These are phyloP conservation scores for Cryptotis parvus DNA, from an alignment of 2,113 vertebrate genomes.

Conservation along the genomic window DNA sequence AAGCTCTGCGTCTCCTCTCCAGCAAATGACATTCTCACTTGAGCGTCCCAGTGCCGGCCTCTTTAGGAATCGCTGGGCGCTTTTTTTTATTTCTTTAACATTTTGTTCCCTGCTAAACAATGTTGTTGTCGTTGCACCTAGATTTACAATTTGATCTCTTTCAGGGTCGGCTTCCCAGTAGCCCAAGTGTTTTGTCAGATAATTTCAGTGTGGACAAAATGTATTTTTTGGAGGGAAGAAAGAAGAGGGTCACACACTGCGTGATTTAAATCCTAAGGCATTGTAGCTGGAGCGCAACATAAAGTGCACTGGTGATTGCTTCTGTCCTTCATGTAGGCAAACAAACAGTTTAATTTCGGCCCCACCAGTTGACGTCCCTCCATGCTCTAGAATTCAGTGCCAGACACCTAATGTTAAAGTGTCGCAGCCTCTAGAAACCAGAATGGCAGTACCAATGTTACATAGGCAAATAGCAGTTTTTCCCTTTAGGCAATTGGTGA, in stretches of 20 bases:
- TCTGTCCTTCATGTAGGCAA: background rate
- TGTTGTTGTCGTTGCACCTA: constrained; percentile 79
- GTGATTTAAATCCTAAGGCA: constrained; percentile 58
- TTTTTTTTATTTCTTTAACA: constrained; percentile 46
- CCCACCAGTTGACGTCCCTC: background rate
- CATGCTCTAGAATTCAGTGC: background rate
- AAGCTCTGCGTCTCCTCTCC: constrained; percentile 56
- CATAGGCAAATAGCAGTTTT: background rate
- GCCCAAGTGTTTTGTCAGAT: constrained; percentile 67
- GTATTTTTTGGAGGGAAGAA: constrained; percentile 64
- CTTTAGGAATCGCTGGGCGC: constrained; percentile 47
- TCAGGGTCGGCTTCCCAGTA: constrained; percentile 72
- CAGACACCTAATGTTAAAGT: background rate
- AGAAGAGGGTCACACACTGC: constrained; percentile 21
- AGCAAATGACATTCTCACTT: constrained; percentile 60
- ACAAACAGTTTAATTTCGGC: constrained; percentile 22
- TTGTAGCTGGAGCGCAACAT: constrained; percentile 54
- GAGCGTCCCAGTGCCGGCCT: constrained; percentile 62
- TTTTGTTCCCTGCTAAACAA: constrained; percentile 73
- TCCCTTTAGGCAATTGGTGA: background rate
- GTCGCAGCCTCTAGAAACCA: background rate
- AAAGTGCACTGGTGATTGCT: background rate
- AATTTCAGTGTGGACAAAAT: constrained; percentile 69
- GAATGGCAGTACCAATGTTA: background rate
- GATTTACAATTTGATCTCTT: constrained; percentile 78